These are phyloP conservation scores for Eremophila alpestris DNA, from an alignment of 2,797 vertebrate genomes.

Conservation along the genomic window DNA sequence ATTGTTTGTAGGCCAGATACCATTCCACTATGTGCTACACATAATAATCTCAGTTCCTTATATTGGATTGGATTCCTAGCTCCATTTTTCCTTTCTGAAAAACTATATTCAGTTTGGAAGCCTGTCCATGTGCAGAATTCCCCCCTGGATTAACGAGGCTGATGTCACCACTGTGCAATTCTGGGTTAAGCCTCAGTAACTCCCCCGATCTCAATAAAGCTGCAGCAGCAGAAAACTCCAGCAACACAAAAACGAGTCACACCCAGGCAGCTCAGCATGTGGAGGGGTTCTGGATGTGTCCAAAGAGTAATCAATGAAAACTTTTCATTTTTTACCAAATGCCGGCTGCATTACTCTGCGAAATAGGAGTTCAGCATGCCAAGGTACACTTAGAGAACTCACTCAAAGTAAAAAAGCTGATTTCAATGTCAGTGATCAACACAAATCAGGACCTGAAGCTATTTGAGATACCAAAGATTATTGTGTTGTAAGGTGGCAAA, in stretches of 20 bases:
- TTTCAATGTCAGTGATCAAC: not conserved
- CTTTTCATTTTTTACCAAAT: not conserved
- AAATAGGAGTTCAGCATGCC: not conserved
- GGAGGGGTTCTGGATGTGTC: not conserved
- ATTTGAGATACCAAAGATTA: not conserved
- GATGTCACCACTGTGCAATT: constrained; percentile 51
- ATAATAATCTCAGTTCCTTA: not conserved
- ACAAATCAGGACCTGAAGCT: not conserved
- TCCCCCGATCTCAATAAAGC: constrained; percentile 53
- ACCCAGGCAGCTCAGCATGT: not conserved
- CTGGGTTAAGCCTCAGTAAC: constrained; percentile 41
- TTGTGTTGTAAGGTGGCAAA: not conserved
- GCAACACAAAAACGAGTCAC: not conserved
- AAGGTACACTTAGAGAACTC: not conserved
- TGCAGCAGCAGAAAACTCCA: constrained; percentile 34
- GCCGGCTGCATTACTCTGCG: not conserved
- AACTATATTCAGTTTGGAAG: not conserved
- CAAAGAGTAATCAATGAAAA: not conserved
- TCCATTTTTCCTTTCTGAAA: constrained; percentile 28
- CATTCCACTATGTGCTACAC: not conserved
- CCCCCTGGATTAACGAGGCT: constrained; percentile 32
- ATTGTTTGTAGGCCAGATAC: not conserved
- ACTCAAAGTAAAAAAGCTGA: not conserved
- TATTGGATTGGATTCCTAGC: not conserved
- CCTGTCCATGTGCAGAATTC: constrained; percentile 35